These are phyloP conservation scores for Channa maculata DNA, from an alignment of 2,113 vertebrate species.

Conservation along the genomic window DNA sequence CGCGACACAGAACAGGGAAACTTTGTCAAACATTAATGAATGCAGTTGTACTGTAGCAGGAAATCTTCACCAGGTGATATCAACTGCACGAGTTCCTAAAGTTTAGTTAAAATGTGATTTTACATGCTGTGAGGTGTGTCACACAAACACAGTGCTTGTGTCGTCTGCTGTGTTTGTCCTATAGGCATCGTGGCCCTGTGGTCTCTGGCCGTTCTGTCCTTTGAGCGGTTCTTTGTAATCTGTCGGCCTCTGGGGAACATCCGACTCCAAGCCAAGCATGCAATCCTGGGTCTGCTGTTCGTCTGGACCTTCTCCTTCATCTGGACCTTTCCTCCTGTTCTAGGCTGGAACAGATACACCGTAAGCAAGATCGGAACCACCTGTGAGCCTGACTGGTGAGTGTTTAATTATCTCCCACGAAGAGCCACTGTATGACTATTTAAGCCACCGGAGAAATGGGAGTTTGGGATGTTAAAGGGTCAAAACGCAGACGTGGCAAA, in stretches of 20 bases:
- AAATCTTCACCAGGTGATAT: too few relatives aligned
- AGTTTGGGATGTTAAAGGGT: not conserved
- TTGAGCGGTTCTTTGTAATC: slow-evolving; percentile 89
- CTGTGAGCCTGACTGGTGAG: slow-evolving; percentile 94
- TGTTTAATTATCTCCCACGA: not conserved
- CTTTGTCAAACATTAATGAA: slow-evolving; percentile 5
- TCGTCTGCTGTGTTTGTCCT: slow-evolving; percentile 40
- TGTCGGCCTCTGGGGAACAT: slow-evolving; percentile 85
- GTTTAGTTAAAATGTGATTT: too few relatives aligned
- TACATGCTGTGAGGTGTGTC: not conserved
- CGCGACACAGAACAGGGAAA: not conserved
- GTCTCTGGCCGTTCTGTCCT: slow-evolving; percentile 90
- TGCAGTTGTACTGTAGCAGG: too few relatives aligned
- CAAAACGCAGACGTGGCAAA: too few relatives aligned
- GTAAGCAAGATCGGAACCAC: slow-evolving; percentile 93
- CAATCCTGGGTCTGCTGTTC: slow-evolving; percentile 86
- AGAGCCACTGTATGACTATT: not conserved
- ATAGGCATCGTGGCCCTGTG: slow-evolving; percentile 91
- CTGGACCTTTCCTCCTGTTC: slow-evolving; percentile 89
- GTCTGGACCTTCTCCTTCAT: slow-evolving; percentile 92
- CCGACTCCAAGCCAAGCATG: slow-evolving; percentile 82
- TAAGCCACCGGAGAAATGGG: not conserved
- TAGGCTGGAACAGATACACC: slow-evolving; percentile 93
- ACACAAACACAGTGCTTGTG: not conserved
- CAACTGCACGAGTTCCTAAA: too few relatives aligned